Percentiles rank a stretch among this genome's conserved stretches.
phyloP scores from a whole-genome alignment of 2,797 vertebrate species.

The Lacerta agilis region DNA sequence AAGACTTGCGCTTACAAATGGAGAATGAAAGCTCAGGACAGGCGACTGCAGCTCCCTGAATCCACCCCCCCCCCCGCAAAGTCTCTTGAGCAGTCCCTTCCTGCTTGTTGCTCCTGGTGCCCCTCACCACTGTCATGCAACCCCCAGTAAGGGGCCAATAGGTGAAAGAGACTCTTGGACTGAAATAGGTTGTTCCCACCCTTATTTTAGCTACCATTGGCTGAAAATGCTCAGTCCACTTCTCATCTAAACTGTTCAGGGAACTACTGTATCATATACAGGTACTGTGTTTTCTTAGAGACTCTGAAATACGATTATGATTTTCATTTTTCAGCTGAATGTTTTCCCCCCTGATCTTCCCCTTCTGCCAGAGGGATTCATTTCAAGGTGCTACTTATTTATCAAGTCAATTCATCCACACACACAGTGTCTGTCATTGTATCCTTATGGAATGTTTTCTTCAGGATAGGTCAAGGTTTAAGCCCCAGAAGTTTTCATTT shows the following conservation, averaged over 20 bases:
- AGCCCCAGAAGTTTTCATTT: neutral
- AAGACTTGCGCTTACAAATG: neutral
- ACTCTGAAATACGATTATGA: neutral
- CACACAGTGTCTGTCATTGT: neutral
- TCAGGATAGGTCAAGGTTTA: constrained; percentile 25
- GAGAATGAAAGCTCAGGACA: neutral
- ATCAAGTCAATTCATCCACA: neutral
- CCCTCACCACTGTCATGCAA: no score
- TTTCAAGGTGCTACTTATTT: constrained; percentile 3
- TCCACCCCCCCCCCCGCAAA: no score
- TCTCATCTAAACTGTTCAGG: neutral
- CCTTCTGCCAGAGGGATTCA: neutral
- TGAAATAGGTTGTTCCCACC: no score
- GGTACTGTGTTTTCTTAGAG: neutral
- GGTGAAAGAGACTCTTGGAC: no score
- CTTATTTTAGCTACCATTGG: neutral
- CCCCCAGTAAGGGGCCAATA: no score
- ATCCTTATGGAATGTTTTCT: neutral
- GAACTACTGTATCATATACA: neutral
- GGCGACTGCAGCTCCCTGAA: no score
- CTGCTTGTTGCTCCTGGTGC: no score
- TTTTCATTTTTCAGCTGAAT: neutral
- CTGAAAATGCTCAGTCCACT: neutral
- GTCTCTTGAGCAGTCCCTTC: no score
- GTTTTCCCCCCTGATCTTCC: neutral